Conservation (phyloP, 2,113 vertebrate species). For the Petrocephalus microphthalmus region DNA sequence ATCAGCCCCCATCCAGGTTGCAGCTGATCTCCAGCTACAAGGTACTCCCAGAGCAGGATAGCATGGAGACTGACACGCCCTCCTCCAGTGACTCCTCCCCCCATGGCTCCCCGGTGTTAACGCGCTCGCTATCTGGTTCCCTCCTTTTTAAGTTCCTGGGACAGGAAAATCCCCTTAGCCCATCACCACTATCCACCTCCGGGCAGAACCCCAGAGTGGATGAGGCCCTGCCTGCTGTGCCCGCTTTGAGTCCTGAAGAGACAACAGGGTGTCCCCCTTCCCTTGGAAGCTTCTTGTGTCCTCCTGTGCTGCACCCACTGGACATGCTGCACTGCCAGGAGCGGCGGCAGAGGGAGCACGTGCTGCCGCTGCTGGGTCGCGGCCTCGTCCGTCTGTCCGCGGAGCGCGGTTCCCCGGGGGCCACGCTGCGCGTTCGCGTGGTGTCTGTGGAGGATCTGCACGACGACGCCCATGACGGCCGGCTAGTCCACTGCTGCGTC, state of each 20-base stretch:
- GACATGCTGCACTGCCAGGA: conserved; percentile 55
- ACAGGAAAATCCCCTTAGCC: not conserved
- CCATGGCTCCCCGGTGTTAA: conserved; percentile 33
- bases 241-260: not conserved
- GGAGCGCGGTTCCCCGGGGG: conserved; percentile 36
- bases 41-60: conserved; percentile 39
- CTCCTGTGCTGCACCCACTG: conserved; percentile 41
- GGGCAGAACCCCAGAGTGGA: conserved; percentile 3
- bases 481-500: conserved; percentile 48
- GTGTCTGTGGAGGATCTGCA: conserved; percentile 54
- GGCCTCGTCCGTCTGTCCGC: conserved; percentile 51
- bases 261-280: not conserved
- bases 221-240: not conserved
- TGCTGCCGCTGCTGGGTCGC: conserved; percentile 48
- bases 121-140: conserved; percentile 29
- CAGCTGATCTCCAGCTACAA: conserved; percentile 34
- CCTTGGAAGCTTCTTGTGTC: conserved; percentile 32
- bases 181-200: not conserved
- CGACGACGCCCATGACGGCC: conserved; percentile 28
- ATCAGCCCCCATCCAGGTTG: conserved; percentile 18
- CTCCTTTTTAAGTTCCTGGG: conserved; percentile 24
- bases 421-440: conserved; percentile 48
- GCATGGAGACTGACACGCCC: conserved; percentile 41
- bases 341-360: conserved; percentile 48
- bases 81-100: conserved; percentile 54